Evolutionary conservation across 1,140 invertebrate genomes (phyloP), one percentile per base, ranked within the genome.

Genomic region (Zaprionus kolodkinae): DNA sequence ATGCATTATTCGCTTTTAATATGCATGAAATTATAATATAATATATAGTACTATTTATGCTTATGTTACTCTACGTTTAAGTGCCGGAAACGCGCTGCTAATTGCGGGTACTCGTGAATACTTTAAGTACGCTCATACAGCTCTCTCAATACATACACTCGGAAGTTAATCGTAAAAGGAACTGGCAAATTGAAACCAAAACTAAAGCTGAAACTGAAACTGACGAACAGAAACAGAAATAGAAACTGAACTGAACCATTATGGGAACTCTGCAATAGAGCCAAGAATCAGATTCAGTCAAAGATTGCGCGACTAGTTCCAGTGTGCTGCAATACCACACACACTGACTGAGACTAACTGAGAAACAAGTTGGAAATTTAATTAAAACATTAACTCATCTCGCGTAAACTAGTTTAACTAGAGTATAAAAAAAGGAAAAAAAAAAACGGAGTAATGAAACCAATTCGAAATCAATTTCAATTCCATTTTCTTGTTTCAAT

Each of bases 41-140:
- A 17, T 15, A 45, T 45, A 13, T 35, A 33, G 7, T 33, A 33
- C 5, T 3, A 33, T 6, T n/a, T n/a, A n/a, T n/a, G 9, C 15
- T 10, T 17, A 45, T 45, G 40, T 45, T 50, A 50, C 45, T 50
- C 45, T 10, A 50, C 45, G 3, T 15, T 84, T 76, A 84, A 63
- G 69, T 80, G 85, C 85, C 84, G 84, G 84, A 88, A 88, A 88
- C 59, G 66, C 68, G 68, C 70, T 60, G 62, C 33, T 71, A 75
- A 79, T 79, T 78, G 79, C 78, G 59, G 63, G 55, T 38, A 67
- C 57, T 59, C 69, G 40, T 48, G 30, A 52, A 52, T 27, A 52
- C 25, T 52, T 45, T 15, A 45, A 45, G 38, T 40, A 40, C 13
- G 13, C 38, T 21, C 21, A n/a, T 10, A 52, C 17, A 52, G 50